Conservation (phyloP, 2,113 vertebrate species). For the Thamnaconus septentrionalis region DNA sequence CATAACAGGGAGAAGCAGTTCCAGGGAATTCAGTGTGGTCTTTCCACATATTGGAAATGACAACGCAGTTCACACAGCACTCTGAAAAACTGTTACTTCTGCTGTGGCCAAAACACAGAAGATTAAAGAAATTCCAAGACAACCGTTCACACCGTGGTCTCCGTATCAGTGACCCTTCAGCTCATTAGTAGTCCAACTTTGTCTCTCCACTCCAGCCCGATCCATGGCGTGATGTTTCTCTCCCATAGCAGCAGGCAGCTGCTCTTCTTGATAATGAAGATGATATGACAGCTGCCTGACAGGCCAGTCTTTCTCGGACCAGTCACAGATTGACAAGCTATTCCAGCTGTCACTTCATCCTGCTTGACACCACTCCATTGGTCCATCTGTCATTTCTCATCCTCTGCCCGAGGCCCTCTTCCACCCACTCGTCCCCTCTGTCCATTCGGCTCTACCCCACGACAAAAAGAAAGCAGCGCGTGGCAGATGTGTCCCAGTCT, state of each 20-base stretch:
- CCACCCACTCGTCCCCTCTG: constrained; percentile 16
- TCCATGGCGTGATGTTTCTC: constrained; percentile 7
- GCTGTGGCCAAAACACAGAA: too few species aligned
- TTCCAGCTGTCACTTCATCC: constrained; percentile 56
- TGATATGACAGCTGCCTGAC: constrained; percentile 55
- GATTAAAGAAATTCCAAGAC: too few species aligned
- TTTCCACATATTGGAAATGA: too few species aligned
- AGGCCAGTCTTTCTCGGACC: constrained; percentile 43
- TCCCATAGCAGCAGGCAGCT: constrained; percentile 48
- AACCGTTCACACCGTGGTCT: not conserved
- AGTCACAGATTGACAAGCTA: constrained; percentile 55
- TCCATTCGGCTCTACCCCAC: constrained; percentile 6
- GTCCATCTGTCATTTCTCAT: constrained; percentile 46
- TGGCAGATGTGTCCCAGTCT: constrained; percentile 26
- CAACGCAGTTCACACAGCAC: too few species aligned
- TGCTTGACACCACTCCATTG: constrained; percentile 43
- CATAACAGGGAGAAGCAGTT: too few species aligned
- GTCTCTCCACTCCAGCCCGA: constrained; percentile 5
- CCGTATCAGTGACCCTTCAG: not conserved
- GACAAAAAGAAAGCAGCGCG: constrained; percentile 6
- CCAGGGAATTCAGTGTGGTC: too few species aligned
- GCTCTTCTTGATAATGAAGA: constrained; percentile 42
- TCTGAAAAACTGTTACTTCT: too few species aligned
- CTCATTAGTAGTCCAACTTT: not conserved
- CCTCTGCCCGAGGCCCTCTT: constrained; percentile 25